phyloP scores from a whole-genome alignment of 2,797 vertebrate species.

The Sebastes steindachneri region DNA sequence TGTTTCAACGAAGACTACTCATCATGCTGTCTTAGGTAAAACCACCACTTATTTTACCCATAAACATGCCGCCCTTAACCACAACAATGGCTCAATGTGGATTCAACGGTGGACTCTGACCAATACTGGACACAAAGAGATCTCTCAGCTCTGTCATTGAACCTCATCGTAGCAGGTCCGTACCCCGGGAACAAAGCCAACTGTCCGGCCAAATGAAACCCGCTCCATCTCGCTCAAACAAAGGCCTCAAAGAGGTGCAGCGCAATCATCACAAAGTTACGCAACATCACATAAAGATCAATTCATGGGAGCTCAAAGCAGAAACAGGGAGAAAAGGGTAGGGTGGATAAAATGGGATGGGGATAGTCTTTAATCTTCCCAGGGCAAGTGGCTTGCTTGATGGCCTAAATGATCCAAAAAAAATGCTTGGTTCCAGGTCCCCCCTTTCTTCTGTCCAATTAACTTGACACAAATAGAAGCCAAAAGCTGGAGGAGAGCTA shows the following conservation, averaged over 20 bases:
- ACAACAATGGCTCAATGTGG: constrained; percentile 41
- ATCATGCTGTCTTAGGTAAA: neutral
- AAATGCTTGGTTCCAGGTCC: constrained; percentile 22
- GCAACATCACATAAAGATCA: constrained; percentile 70
- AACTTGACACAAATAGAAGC: constrained; percentile 64
- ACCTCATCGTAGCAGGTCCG: constrained; percentile 64
- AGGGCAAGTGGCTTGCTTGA: constrained; percentile 50
- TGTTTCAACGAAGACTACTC: neutral
- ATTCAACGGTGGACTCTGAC: constrained; percentile 37
- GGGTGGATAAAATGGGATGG: constrained; percentile 40
- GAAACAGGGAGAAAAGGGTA: constrained; percentile 21
- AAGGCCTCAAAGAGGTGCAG: constrained; percentile 70
- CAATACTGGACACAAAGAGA: constrained; percentile 64
- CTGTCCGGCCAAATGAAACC: constrained; percentile 73
- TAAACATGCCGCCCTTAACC: constrained; percentile 8
- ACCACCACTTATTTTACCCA: neutral
- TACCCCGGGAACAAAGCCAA: constrained; percentile 73
- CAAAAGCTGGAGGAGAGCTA: constrained; percentile 38
- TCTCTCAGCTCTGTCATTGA: constrained; percentile 65
- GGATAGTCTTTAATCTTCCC: constrained; percentile 67
- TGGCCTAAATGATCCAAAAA: constrained; percentile 61
- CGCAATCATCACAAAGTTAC: constrained; percentile 71
- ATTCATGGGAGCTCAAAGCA: constrained; percentile 62
- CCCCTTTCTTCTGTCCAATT: constrained; percentile 64
- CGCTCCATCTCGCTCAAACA: constrained; percentile 71